Conservation (phyloP, 2,113 vertebrate genomes). For the Pungitius pungitius region DNA sequence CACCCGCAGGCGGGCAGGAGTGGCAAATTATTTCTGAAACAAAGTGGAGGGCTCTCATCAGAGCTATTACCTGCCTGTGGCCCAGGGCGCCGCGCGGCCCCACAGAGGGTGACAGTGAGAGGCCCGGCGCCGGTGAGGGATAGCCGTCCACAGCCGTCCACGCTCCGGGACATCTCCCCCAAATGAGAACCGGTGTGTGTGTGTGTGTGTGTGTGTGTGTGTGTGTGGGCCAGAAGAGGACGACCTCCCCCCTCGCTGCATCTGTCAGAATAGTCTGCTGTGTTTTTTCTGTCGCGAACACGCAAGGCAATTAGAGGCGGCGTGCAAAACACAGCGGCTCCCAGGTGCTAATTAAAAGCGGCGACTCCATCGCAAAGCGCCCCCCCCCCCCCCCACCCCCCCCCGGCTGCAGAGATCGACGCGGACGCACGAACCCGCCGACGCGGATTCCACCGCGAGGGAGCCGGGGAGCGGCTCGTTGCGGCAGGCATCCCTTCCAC, state of each 20-base stretch:
- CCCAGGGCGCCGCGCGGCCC: slow-evolving; percentile 77
- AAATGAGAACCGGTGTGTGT: slow-evolving; percentile 69
- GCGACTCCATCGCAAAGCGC: slow-evolving; percentile 41
- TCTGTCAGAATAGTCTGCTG: slow-evolving; percentile 53
- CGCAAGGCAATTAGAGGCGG: slow-evolving; percentile 81
- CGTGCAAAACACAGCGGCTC: slow-evolving; percentile 78
- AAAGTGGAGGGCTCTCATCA: slow-evolving; percentile 86
- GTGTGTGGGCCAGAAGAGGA: not conserved
- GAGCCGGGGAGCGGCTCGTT: not conserved
- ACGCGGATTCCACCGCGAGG: too few relatives aligned
- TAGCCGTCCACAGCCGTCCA: slow-evolving; percentile 79
- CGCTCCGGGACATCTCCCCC: slow-evolving; percentile 77
- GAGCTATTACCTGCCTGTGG: slow-evolving; percentile 84
- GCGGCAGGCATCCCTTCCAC: not conserved
- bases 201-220: slow-evolving; percentile 39
- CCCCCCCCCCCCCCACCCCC: too few relatives aligned
- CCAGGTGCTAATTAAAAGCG: slow-evolving; percentile 81
- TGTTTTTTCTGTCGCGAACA: slow-evolving; percentile 68
- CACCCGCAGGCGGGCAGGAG: slow-evolving; percentile 80
- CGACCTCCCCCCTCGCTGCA: too few relatives aligned
- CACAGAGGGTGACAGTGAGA: slow-evolving; percentile 77
- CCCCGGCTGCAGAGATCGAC: slow-evolving; percentile 57
- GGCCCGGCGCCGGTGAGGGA: slow-evolving; percentile 79
- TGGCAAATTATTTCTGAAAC: slow-evolving; percentile 89
- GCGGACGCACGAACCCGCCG: slow-evolving; percentile 13